Base-by-base conservation (phyloP, 2,113 vertebrate species). In the Alligator mississippiensis region DNA sequence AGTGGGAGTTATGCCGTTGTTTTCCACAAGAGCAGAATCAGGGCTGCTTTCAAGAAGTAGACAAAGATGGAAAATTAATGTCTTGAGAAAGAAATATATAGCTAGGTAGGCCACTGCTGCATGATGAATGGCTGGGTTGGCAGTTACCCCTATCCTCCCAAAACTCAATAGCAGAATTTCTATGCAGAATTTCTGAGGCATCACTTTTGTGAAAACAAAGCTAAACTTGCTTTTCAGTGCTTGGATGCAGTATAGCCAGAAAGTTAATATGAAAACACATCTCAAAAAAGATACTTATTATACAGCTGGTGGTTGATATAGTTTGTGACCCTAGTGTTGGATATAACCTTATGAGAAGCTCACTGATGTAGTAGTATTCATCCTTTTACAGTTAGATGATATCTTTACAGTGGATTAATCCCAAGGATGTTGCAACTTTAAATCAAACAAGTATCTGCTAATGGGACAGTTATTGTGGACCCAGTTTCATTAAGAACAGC, bases 1-100 rank as follows among this genome's bases (percentile, higher is more conserved):
- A 94, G 95, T 92, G 78, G 92, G 94, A 90, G 89, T 94, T 97
- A 94, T 96, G 94, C 90, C 85, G 89, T 80, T 85, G 94, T 92
- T 86, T 94, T 96, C 62, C 78, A 89, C 55, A 84, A 84, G 47
- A 93, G 47, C 76, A 92, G 90, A 92, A 93, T 94, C 1, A 11
- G 87, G 54, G 62, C 88, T 66, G 66, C 80, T 92, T 80, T 77
- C 47, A 89, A 78, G 61, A 90, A 90, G 66, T 70, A 86, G 89
- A 18, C 8, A 30, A 54, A 84, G 93, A n/a, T 66, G 3, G 83
- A 95, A 96, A 95, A 94, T 94, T 90, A 86, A 84, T 63, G 28
- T 82, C 90, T 92, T 86, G 58, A 96, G 94, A 84, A 95, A 84
- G 70, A 34, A 94, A 93, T 72, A 82, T 55, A 77, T 92, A 94